phyloP scores from a whole-genome alignment of 2,797 vertebrate species.

The Petrocephalus sullivani region DNA sequence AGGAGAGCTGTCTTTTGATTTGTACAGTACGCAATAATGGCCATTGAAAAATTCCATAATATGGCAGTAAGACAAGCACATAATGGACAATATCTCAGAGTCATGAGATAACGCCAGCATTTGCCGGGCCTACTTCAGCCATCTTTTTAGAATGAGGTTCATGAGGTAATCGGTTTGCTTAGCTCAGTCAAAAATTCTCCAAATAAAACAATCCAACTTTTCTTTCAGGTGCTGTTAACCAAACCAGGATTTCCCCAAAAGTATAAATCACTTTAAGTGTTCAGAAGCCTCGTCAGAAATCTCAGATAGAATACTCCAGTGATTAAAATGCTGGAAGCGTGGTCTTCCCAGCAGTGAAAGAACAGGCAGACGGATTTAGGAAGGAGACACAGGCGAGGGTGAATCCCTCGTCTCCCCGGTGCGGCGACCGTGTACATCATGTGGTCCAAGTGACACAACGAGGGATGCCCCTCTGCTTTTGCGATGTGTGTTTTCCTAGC shows the following conservation, averaged over 20 bases:
- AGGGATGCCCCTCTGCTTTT: constrained; percentile 37
- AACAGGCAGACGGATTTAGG: neutral
- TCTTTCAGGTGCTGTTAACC: constrained; percentile 16
- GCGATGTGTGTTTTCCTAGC: constrained; percentile 31
- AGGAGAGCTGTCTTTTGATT: neutral
- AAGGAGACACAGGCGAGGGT: neutral
- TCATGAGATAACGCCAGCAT: neutral
- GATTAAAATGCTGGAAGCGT: neutral
- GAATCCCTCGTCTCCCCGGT: constrained; percentile 7
- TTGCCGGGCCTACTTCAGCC: neutral
- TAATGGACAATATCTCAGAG: neutral
- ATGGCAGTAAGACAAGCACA: neutral
- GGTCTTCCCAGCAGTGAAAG: neutral
- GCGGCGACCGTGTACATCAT: constrained; percentile 19
- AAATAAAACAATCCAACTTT: constrained; percentile 15
- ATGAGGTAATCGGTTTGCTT: constrained; percentile 30
- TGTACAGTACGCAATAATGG: neutral
- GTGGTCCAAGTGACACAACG: neutral
- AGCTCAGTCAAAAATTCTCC: constrained; percentile 23
- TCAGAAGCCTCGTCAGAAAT: neutral
- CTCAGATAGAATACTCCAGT: neutral
- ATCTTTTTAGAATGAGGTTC: constrained; percentile 27
- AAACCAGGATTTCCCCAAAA: neutral
- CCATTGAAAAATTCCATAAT: neutral
- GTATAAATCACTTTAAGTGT: neutral